Base-by-base conservation (phyloP, 2,888 invertebrate genomes). In the Linnaemya tessellans region DNA sequence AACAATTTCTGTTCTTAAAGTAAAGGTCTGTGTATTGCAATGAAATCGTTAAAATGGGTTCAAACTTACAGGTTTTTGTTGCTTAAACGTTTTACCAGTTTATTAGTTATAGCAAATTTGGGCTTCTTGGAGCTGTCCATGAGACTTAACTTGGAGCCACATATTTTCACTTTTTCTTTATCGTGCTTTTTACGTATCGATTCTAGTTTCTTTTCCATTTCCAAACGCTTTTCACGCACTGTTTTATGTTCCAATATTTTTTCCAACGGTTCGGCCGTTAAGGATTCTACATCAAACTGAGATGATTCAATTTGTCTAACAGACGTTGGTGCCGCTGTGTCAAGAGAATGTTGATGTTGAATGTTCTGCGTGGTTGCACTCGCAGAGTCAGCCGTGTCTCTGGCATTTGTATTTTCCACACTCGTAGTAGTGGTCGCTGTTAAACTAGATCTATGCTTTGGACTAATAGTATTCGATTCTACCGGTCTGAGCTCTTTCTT, bases 171-270 rank as follows among this genome's bases (percentile, higher is more conserved):
- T 89, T 94, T 95, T 89, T 96, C 96, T 92, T 97, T 97, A 88
- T 97, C 97, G 89, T 96, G 96, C 89, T 97, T 97, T 90, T 97
- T 96, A 74, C 96, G 94, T 80, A 98, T 91, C 38, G 95, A 94
- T 88, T 98, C 97, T 78, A 98, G 92, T 90, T 98, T 98, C 90
- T 98, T 97, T 77, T 98, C 97, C 87, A 98, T 93, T 91, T 98
- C 98, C 0, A 94, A 90, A 58, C 96, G 94, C 90, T 97, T 97
- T 89, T 98, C 98, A 77, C 95, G 95, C 15, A 97, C 97, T 56
- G 95, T 91, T 92, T 98, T 98, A 90, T 96, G 95, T 7, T 96
- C 96, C 89, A 97, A 94, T 22, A 98, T 94, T 87, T 96, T 95
- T 20, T 97, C 97, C 65, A 98, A 92, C 0, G 96, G 94, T 89